Conservation (phyloP, 1,140 invertebrate species). For the Ericerus pela region DNA sequence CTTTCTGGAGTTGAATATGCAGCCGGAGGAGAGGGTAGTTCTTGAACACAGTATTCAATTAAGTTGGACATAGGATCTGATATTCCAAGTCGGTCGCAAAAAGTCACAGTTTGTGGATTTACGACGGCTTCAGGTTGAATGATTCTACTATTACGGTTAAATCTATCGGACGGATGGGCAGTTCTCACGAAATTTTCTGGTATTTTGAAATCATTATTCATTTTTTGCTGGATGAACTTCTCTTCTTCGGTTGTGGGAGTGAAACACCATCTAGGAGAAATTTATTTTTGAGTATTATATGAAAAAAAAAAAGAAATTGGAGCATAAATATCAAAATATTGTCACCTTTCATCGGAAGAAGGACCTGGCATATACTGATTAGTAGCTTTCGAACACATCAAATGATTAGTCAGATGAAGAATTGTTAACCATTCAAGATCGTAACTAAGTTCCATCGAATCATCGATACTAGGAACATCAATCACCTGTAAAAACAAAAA, state of each 20-base stretch:
- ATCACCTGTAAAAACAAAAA: constrained; percentile 49
- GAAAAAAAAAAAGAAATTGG: constrained; percentile 10
- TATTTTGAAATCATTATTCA: constrained; percentile 47
- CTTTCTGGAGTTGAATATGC: neutral
- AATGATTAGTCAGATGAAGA: constrained; percentile 73
- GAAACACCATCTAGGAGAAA: constrained; percentile 46
- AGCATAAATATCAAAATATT: constrained; percentile 1
- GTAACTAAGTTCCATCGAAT: constrained; percentile 49
- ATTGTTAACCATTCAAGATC: constrained; percentile 91
- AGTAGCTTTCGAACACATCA: constrained; percentile 53
- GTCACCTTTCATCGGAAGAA: constrained; percentile 45
- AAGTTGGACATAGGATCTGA: constrained; percentile 51
- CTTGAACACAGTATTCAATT: too few species aligned
- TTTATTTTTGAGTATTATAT: constrained; percentile 7
- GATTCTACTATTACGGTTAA: constrained; percentile 9
- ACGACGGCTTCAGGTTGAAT: constrained; percentile 30
- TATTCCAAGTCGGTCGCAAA: constrained; percentile 66
- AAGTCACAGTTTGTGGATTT: constrained; percentile 66
- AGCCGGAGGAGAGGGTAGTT: too few species aligned
- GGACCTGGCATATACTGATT: constrained; percentile 66
- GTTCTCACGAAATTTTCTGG: constrained; percentile 65
- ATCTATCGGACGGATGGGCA: constrained; percentile 36
- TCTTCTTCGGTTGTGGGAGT: constrained; percentile 61
- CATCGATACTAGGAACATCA: constrained; percentile 35
- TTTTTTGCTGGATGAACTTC: constrained; percentile 42